These are phyloP conservation scores for Pelecanoides urinatrix DNA, from an alignment of 2,113 vertebrate species.

Conservation along the genomic window DNA sequence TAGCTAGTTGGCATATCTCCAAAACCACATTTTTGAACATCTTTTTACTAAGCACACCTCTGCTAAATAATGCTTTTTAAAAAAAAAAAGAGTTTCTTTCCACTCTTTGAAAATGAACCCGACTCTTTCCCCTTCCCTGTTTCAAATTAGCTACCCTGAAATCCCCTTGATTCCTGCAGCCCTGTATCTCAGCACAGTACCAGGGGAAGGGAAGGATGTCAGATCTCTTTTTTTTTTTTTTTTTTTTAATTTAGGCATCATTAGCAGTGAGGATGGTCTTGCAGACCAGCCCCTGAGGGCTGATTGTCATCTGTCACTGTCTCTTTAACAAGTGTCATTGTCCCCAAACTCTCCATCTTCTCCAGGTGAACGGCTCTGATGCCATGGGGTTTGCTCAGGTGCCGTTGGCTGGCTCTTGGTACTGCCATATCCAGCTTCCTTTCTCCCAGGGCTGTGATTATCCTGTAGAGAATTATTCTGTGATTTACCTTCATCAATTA, in stretches of 20 bases:
- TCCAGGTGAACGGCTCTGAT: not conserved
- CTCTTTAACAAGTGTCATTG: not conserved
- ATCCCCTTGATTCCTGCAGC: not conserved
- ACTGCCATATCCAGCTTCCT: not conserved
- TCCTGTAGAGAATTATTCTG: not conserved
- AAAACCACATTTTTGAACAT: not conserved
- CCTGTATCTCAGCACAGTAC: fast-evolving
- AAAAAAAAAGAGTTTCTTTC: not conserved
- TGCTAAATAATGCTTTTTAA: not conserved
- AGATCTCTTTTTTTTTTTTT: not conserved
- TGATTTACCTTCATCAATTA: not conserved
- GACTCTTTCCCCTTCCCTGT: not conserved
- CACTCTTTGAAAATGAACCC: not conserved
- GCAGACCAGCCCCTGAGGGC: not conserved
- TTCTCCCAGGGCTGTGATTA: not conserved
- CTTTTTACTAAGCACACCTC: not conserved
- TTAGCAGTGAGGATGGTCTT: not conserved
- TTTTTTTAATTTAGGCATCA: not conserved
- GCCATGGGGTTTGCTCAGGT: not conserved
- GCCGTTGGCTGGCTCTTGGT: not conserved
- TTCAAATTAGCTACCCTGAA: not conserved
- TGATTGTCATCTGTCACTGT: not conserved
- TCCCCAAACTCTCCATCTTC: not conserved
- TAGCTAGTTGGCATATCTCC: not conserved
- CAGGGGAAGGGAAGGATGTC: not conserved